These are phyloP conservation scores for Macaca nemestrina DNA, from an alignment of 2,113 vertebrate species.

Conservation along the genomic window DNA sequence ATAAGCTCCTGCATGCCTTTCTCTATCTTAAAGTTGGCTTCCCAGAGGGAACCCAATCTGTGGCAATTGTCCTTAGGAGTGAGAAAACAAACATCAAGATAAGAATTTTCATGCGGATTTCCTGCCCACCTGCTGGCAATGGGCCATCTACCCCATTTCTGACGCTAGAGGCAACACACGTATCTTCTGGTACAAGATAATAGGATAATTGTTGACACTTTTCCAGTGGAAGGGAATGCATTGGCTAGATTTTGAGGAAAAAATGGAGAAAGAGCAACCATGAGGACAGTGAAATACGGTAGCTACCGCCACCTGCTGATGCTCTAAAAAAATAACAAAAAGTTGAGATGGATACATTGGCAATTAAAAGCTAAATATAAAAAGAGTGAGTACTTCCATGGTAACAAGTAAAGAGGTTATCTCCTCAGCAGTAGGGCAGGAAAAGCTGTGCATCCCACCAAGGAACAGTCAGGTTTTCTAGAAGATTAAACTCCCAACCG, in stretches of 20 bases:
- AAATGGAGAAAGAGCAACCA: neutral
- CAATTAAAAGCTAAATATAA: constrained; percentile 38
- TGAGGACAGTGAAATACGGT: neutral
- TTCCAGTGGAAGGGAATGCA: neutral
- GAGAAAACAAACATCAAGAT: neutral
- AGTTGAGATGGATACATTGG: neutral
- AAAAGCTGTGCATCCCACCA: neutral
- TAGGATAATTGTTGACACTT: neutral
- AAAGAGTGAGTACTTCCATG: neutral
- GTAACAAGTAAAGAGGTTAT: neutral
- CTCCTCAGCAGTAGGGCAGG: neutral
- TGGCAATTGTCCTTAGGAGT: neutral
- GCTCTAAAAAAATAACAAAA: neutral
- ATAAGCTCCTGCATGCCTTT: neutral
- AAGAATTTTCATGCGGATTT: neutral
- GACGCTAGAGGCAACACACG: neutral
- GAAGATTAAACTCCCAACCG: neutral
- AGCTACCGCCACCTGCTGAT: neutral
- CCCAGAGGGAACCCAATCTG: neutral
- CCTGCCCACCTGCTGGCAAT: neutral
- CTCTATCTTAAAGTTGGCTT: neutral
- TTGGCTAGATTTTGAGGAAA: neutral
- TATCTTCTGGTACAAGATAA: neutral
- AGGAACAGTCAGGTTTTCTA: neutral
- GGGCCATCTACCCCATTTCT: neutral